phyloP scores from a whole-genome alignment of 2,113 vertebrate genomes.

The Mesembrinibis cayennensis region DNA sequence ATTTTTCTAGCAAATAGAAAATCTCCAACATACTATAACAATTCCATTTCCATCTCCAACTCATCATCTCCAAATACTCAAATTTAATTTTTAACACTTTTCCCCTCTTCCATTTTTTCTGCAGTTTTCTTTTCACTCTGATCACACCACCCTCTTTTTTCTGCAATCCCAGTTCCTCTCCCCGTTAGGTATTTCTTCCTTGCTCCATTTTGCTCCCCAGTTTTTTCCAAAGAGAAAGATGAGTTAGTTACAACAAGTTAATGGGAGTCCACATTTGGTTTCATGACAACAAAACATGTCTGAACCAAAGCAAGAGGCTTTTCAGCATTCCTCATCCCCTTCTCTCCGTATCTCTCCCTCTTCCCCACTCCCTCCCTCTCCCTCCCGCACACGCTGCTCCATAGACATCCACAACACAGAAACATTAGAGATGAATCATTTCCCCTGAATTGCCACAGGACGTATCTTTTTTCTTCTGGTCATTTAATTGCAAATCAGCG shows the following conservation, averaged over 20 bases:
- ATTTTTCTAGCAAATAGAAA: not conserved
- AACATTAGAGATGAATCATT: conserved; percentile 57
- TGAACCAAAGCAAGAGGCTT: not conserved
- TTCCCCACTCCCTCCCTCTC: not conserved
- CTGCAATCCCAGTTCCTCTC: not conserved
- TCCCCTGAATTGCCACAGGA: conserved; percentile 37
- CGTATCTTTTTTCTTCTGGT: conserved; percentile 59
- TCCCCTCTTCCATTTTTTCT: not conserved
- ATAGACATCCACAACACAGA: not conserved
- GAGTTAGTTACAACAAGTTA: not conserved
- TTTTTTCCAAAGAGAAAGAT: not conserved
- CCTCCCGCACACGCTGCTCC: not conserved
- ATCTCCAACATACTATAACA: not conserved
- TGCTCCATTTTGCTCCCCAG: not conserved
- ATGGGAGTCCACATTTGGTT: not conserved
- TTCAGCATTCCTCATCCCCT: not conserved
- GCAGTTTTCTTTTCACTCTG: not conserved
- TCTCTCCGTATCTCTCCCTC: not conserved
- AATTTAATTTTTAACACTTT: conserved; percentile 14
- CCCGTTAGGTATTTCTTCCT: not conserved
- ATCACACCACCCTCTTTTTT: not conserved
- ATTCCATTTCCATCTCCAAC: not conserved
- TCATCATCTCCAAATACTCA: not conserved
- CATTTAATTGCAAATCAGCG: conserved; percentile 65
- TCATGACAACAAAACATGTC: not conserved